Percentiles rank a stretch among this genome's conserved stretches.
phyloP scores from a whole-genome alignment of 1,140 invertebrate species.

The Zaprionus gabonicus region DNA sequence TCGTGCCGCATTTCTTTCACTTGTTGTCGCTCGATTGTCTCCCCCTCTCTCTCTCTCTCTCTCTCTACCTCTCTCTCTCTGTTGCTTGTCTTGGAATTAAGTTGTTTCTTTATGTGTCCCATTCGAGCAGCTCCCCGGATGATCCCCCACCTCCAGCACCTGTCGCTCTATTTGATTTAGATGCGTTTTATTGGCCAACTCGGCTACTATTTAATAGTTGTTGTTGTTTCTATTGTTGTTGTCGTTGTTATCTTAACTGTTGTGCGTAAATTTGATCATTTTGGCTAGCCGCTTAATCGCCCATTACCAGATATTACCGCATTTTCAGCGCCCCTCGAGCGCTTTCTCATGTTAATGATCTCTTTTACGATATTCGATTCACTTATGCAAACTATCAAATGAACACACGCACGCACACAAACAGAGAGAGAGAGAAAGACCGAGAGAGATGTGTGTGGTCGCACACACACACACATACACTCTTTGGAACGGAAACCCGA shows the following conservation, averaged over 20 bases:
- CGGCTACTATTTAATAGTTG: conserved; percentile 9
- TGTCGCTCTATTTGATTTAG: conserved; percentile 27
- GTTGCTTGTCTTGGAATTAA: conserved; percentile 24
- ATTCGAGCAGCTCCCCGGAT: conserved; percentile 2
- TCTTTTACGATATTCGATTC: conserved; percentile 20
- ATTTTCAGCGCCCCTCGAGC: conserved; percentile 30
- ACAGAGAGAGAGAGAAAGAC: background rate
- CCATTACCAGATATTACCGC: conserved; percentile 48
- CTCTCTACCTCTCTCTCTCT: background rate
- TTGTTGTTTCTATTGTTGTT: background rate
- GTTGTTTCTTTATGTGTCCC: conserved; percentile 20
- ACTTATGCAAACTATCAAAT: conserved; percentile 45
- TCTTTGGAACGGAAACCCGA: conserved; percentile 14
- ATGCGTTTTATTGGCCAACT: conserved; percentile 49
- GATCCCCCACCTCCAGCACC: background rate
- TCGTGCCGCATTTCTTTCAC: conserved; percentile 23
- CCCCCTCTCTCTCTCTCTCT: background rate
- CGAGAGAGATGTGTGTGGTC: background rate
- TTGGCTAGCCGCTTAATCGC: conserved; percentile 30
- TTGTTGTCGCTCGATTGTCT: background rate
- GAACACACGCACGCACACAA: background rate
- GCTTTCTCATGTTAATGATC: conserved; percentile 48
- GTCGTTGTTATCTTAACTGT: conserved; percentile 20
- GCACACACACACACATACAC: conserved; percentile 12
- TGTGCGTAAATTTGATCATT: conserved; percentile 43